Evolutionary conservation across 2,113 vertebrate genomes (phyloP).

Genomic region (Struthio camelus): DNA sequence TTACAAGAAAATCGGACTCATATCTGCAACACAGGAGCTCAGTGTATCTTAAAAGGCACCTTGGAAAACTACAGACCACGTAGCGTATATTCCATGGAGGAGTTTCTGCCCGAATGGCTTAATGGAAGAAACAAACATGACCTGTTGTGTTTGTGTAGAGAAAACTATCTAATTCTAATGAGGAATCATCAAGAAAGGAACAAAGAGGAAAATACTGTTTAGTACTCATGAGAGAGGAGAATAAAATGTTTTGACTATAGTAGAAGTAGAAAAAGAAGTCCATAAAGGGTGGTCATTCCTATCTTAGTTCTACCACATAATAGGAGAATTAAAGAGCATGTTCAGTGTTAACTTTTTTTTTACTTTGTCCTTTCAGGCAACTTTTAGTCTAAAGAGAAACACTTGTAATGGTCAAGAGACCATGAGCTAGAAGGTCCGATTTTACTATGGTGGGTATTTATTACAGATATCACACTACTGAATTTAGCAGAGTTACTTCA

Average conservation of each 20-base stretch:
- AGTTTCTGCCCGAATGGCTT: conserved; percentile 18
- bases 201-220: background rate
- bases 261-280: background rate
- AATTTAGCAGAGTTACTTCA: conserved; percentile 38
- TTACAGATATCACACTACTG: background rate
- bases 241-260: background rate
- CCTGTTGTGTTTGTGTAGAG: background rate
- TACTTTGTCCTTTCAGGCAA: conserved; percentile 23
- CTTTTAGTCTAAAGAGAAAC: conserved; percentile 11
- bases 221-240: background rate
- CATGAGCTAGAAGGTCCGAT: background rate
- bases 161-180: background rate
- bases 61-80: conserved; percentile 11
- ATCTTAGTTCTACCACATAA: background rate
- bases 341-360: background rate
- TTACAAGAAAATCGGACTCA: conserved; percentile 47
- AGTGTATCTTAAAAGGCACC: conserved; percentile 24
- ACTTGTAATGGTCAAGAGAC: background rate
- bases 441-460: background rate
- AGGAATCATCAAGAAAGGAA: background rate
- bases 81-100: background rate
- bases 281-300: background rate
- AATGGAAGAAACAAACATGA: background rate
- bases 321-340: background rate
- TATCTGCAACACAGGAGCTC: conserved; percentile 24